Conservation (phyloP, 2,113 vertebrate species). For the Podocnemis expansa region DNA sequence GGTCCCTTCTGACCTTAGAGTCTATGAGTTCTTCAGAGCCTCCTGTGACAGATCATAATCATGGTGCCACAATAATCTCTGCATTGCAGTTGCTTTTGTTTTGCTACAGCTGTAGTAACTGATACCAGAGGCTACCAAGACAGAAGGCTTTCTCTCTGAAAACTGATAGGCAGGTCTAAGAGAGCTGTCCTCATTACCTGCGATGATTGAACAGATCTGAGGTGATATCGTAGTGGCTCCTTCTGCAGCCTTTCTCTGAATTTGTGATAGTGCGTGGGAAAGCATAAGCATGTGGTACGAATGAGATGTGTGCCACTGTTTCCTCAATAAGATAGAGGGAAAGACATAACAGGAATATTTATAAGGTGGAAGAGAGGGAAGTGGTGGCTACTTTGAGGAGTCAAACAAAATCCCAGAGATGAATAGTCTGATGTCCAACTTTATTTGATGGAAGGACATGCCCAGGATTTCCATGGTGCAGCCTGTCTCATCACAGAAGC, state of each 20-base stretch:
- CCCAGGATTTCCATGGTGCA: not conserved
- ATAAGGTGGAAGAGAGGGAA: not conserved
- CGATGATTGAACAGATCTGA: not conserved
- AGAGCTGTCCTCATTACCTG: not conserved
- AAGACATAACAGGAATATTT: not conserved
- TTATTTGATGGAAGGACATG: not conserved
- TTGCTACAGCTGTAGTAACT: not conserved
- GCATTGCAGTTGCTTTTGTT: not conserved
- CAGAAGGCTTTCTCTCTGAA: accelerated
- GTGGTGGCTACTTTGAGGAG: not conserved
- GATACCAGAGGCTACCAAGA: not conserved
- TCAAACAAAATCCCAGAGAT: not conserved
- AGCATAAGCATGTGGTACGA: accelerated
- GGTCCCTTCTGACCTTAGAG: no score
- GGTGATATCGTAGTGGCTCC: not conserved
- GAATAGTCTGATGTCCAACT: not conserved
- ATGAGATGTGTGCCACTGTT: not conserved
- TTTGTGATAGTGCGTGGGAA: not conserved
- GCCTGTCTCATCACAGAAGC: not conserved
- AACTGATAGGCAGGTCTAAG: not conserved
- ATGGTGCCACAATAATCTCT: not conserved
- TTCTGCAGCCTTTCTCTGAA: not conserved
- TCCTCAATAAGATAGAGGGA: not conserved
- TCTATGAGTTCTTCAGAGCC: no score
- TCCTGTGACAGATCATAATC: not conserved